A percentile compares a stretch with the other conserved stretches of the same genome.
Conservation (phyloP, 2,888 invertebrate genomes). For the Trissolcus brochymenae region DNA sequence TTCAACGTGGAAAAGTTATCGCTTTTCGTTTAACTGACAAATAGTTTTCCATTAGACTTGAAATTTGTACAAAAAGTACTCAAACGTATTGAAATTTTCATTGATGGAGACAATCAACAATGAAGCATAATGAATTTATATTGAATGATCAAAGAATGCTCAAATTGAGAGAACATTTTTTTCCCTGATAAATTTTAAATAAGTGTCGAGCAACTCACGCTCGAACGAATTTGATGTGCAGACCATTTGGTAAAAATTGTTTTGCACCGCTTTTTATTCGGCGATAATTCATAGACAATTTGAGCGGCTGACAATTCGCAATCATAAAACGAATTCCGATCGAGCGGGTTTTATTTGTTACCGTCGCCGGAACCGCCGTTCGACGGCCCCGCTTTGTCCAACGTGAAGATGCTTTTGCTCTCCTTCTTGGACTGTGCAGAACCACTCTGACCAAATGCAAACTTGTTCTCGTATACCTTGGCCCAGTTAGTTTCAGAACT, state of each 20-base stretch:
- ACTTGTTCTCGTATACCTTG: slow-evolving; percentile 51
- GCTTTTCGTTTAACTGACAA: no score
- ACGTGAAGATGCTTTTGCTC: slow-evolving; percentile 3
- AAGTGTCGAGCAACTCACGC: no score
- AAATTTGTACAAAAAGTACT: no score
- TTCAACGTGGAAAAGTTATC: no score
- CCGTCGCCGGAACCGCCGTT: neutral
- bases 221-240: neutral
- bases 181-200: no score
- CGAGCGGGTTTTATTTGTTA: slow-evolving; percentile 2
- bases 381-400: slow-evolving; percentile 1
- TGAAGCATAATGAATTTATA: no score
- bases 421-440: neutral
- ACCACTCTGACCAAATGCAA: slow-evolving; percentile 52
- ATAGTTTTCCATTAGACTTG: no score
- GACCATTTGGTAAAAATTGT: neutral
- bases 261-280: slow-evolving; percentile 1
- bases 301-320: neutral
- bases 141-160: no score
- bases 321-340: slow-evolving; percentile 4
- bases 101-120: no score
- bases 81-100: no score
- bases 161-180: no score
- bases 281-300: no score
- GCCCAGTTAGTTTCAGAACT: slow-evolving; percentile 52